Evolutionary conservation across 2,888 invertebrate genomes (phyloP).

Genomic region (Himalopsyche tibetana): DNA sequence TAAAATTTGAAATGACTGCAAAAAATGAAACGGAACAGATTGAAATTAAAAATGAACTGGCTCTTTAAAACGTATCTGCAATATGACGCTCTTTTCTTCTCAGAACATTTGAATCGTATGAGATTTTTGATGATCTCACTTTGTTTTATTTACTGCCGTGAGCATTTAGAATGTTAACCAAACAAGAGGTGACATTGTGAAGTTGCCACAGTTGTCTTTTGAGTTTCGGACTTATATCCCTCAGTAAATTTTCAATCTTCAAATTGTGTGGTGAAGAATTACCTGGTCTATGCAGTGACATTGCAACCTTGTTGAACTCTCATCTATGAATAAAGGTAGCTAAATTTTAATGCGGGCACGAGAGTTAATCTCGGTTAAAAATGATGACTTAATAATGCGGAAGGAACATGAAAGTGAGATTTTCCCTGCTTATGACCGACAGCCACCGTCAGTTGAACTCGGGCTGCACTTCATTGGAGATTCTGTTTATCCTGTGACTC

Average conservation of each 20-base stretch:
- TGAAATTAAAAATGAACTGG: not conserved
- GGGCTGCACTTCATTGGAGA: not conserved
- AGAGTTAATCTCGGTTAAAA: not conserved
- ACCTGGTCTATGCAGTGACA: not conserved
- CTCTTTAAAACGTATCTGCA: not conserved
- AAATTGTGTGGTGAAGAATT: not conserved
- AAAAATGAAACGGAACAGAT: not conserved
- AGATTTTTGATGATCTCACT: too few species aligned
- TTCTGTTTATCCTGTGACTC: not conserved
- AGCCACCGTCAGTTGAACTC: not conserved
- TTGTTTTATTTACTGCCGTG: too few species aligned
- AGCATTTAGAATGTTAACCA: too few species aligned
- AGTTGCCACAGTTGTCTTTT: not conserved
- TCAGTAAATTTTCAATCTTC: constrained; percentile 1
- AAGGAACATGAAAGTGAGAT: not conserved
- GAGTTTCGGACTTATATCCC: not conserved
- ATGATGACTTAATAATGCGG: not conserved
- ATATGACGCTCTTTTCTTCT: not conserved
- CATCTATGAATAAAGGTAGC: not conserved
- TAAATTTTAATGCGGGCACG: not conserved
- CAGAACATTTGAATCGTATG: not conserved
- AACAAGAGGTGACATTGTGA: not conserved
- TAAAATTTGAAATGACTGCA: not conserved
- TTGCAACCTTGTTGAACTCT: not conserved
- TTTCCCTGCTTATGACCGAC: not conserved